Evolutionary conservation across 2,113 vertebrate genomes (phyloP).

Genomic region (Spheniscus mendiculus): DNA sequence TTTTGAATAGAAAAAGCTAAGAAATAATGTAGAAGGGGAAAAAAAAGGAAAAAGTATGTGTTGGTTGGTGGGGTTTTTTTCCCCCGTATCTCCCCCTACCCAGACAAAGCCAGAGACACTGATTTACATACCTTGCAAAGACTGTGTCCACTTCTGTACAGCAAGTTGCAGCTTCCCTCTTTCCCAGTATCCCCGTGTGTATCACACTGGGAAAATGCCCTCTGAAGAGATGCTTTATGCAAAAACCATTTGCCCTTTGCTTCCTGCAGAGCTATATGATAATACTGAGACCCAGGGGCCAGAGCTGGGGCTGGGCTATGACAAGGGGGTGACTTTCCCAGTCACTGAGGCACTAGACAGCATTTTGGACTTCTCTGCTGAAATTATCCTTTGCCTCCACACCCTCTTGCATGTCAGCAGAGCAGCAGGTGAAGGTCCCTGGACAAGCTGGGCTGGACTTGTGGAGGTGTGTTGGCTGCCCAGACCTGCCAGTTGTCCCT

Average conservation of each 20-base stretch:
- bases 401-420: neutral
- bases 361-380: neutral
- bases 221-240: neutral
- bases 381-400: neutral
- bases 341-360: neutral
- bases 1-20: neutral
- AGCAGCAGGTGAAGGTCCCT: neutral
- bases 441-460: neutral
- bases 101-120: neutral
- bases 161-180: neutral
- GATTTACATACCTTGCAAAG: neutral
- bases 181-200: neutral
- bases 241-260: neutral
- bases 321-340: neutral
- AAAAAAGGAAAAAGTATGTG: neutral
- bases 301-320: neutral
- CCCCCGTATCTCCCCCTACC: neutral
- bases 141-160: neutral
- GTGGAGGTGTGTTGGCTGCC: neutral
- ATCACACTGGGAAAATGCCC: neutral
- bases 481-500: neutral
- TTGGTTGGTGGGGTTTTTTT: rapidly evolving
- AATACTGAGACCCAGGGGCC: neutral
- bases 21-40: neutral
- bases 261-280: neutral